Percentiles rank a stretch among this genome's conserved stretches.
These are phyloP conservation scores for Parnassius glacialis DNA, from an alignment of 2,888 invertebrate species.

Conservation along the genomic window DNA sequence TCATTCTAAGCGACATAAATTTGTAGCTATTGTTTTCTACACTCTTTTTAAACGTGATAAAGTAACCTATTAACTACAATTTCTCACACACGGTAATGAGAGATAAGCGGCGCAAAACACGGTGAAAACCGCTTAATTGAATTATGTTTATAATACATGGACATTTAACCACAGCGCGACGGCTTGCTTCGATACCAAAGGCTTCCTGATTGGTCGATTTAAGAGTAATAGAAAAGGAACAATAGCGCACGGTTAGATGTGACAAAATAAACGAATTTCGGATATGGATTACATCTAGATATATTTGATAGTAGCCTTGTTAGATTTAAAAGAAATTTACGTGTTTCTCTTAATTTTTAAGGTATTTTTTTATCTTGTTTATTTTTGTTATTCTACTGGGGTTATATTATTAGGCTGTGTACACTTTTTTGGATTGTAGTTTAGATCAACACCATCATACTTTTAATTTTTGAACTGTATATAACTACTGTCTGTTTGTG, in stretches of 20 bases:
- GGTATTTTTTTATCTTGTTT: too few species aligned
- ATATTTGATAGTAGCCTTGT: too few species aligned
- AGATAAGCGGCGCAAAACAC: slow-evolving; percentile 47
- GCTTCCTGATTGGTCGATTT: slow-evolving; percentile 52
- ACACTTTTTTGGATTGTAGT: too few species aligned
- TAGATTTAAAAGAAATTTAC: too few species aligned
- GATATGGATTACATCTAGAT: too few species aligned
- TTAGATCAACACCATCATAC: too few species aligned
- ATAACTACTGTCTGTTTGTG: too few species aligned
- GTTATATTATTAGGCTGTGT: too few species aligned
- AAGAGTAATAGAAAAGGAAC: slow-evolving; percentile 37
- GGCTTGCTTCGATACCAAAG: slow-evolving; percentile 32
- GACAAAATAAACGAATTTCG: slow-evolving; percentile 5
- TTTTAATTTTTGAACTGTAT: too few species aligned
- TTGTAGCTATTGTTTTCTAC: slow-evolving; percentile 17
- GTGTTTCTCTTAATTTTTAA: too few species aligned
- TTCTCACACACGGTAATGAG: slow-evolving; percentile 51
- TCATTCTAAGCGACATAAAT: neutral
- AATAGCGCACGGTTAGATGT: slow-evolving; percentile 50
- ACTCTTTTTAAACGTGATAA: slow-evolving; percentile 36
- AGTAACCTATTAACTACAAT: slow-evolving; percentile 54
- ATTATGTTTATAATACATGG: slow-evolving; percentile 65
- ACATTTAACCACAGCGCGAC: slow-evolving; percentile 25
- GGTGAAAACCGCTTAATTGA: slow-evolving; percentile 62
- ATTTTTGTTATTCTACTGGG: too few species aligned